A percentile compares a stretch with the other conserved stretches of the same genome.
Evolutionary conservation across 2,888 invertebrate species (phyloP).

Genomic region (Amphimallon solstitiale): DNA sequence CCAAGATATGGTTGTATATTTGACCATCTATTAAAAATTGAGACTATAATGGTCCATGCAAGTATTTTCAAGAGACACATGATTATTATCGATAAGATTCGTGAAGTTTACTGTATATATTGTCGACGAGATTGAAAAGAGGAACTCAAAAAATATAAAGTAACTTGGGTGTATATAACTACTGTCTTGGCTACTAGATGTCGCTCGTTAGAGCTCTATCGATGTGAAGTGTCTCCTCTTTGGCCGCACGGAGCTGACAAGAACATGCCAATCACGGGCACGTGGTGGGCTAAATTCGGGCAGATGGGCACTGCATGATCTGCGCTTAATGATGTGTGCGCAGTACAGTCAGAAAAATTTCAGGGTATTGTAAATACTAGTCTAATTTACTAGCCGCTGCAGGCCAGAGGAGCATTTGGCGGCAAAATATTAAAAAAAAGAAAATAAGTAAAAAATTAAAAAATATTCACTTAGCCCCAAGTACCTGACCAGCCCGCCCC

Average conservation of each 20-base stretch:
- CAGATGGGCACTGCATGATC: slow-evolving; percentile 37
- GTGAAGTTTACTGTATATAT: too few species aligned
- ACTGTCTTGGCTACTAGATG: slow-evolving; percentile 37
- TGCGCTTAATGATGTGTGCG: slow-evolving; percentile 23
- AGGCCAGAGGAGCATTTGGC: slow-evolving; percentile 58
- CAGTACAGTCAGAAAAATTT: slow-evolving; percentile 60
- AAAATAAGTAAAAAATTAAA: neutral
- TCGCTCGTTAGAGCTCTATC: slow-evolving; percentile 45
- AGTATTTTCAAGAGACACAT: too few species aligned
- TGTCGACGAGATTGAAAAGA: too few species aligned
- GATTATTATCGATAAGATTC: too few species aligned
- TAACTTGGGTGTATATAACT: slow-evolving; percentile 11
- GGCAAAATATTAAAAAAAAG: slow-evolving; percentile 48
- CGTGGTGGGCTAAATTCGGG: slow-evolving; percentile 37
- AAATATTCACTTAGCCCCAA: slow-evolving; percentile 51
- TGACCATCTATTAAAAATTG: too few species aligned
- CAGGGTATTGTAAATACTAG: slow-evolving; percentile 66
- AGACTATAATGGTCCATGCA: too few species aligned
- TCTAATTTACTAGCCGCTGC: slow-evolving; percentile 62
- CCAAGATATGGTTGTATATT: too few species aligned
- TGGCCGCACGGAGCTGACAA: slow-evolving; percentile 49
- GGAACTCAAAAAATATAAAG: neutral
- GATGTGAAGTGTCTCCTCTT: slow-evolving; percentile 51
- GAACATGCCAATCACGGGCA: slow-evolving; percentile 37
- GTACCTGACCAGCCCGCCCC: slow-evolving; percentile 62